Conservation (phyloP, 2,113 vertebrate genomes). For the Microcebus griseorufus region DNA sequence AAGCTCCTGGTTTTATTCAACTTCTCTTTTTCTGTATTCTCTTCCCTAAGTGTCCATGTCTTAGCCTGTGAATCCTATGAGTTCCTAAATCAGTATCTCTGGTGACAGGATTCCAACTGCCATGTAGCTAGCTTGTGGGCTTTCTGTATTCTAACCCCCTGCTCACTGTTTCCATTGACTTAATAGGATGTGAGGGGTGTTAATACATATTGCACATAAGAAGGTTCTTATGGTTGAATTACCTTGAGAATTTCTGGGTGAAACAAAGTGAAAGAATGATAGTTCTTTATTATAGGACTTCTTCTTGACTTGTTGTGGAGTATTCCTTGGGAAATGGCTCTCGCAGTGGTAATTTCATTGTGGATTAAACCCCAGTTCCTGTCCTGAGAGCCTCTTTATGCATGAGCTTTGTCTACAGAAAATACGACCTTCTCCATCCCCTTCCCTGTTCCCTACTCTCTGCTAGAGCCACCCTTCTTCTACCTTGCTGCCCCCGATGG, state of each 20-base stretch:
- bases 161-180: neutral
- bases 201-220: neutral
- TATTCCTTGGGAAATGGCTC: neutral
- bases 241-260: neutral
- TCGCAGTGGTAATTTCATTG: neutral
- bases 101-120: neutral
- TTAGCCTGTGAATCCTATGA: neutral
- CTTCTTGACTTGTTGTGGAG: neutral
- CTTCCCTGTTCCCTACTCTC: neutral
- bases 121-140: neutral
- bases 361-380: neutral
- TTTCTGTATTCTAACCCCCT: neutral
- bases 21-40: neutral
- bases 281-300: neutral
- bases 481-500: accelerated
- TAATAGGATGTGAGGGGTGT: neutral
- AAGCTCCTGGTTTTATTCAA: neutral
- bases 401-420: neutral
- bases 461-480: neutral
- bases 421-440: neutral
- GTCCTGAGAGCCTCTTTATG: neutral
- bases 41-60: neutral
- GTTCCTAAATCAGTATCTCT: neutral
- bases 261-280: neutral
- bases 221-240: neutral